phyloP scores from a whole-genome alignment of 1,140 invertebrate genomes.

The Drosophila bifasciata region DNA sequence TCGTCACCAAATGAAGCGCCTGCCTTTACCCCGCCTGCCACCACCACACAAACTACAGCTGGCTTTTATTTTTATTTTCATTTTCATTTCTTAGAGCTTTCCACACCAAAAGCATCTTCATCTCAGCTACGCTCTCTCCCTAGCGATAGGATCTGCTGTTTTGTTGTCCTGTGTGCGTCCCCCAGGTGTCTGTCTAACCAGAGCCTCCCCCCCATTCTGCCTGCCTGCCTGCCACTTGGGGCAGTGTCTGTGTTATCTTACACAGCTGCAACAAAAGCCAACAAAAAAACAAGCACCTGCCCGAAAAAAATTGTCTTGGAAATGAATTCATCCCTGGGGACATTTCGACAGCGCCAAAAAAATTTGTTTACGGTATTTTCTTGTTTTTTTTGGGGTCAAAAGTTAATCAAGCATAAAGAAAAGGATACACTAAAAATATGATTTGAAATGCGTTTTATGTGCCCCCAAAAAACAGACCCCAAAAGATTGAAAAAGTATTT shows the following conservation, averaged over 20 bases:
- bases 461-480: not conserved
- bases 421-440: too few relatives aligned
- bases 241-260: slow-evolving; percentile 36
- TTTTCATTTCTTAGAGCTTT: too few relatives aligned
- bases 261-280: slow-evolving; percentile 39
- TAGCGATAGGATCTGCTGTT: not conserved
- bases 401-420: too few relatives aligned
- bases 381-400: slow-evolving; percentile 22
- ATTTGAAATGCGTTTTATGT: slow-evolving; percentile 35
- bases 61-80: too few relatives aligned
- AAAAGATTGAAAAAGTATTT: slow-evolving; percentile 40
- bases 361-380: slow-evolving; percentile 32
- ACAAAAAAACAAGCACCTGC: slow-evolving; percentile 17
- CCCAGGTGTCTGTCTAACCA: too few relatives aligned
- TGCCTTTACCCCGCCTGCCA: not conserved
- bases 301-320: slow-evolving; percentile 42
- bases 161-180: too few relatives aligned
- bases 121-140: too few relatives aligned
- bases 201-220: not conserved
- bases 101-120: too few relatives aligned
- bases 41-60: not conserved
- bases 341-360: slow-evolving; percentile 43
- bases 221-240: not conserved
- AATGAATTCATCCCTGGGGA: slow-evolving; percentile 62
- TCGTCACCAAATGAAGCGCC: slow-evolving; percentile 43